Percentiles rank a stretch among this genome's conserved stretches.
Conservation (phyloP, 2,797 vertebrate species). For the Mastacembelus armatus region DNA sequence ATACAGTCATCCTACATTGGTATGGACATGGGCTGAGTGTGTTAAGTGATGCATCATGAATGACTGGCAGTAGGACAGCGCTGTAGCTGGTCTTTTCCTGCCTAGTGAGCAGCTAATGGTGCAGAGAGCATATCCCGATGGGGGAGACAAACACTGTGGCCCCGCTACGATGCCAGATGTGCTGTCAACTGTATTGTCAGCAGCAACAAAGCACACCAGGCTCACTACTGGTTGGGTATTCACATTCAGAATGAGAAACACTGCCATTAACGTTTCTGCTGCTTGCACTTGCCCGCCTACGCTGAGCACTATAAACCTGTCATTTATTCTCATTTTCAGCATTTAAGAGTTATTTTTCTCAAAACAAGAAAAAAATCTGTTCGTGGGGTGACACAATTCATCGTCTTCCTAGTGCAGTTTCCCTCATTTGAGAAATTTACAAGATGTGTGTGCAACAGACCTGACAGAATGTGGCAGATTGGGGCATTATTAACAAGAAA, state of each 20-base stretch:
- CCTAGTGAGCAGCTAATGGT: conserved; percentile 81
- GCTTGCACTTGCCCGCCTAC: conserved; percentile 37
- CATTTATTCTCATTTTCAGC: conserved; percentile 33
- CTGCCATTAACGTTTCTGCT: conserved; percentile 35
- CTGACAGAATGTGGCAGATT: conserved; percentile 7
- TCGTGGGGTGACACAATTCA: conserved; percentile 7
- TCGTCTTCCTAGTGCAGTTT: not conserved
- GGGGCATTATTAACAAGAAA: conserved; percentile 2
- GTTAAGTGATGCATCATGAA: conserved; percentile 64
- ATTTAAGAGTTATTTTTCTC: conserved; percentile 24
- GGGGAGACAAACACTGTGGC: conserved; percentile 68
- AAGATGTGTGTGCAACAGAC: not conserved
- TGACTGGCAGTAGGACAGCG: conserved; percentile 62
- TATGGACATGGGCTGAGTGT: conserved; percentile 17
- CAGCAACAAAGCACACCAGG: conserved; percentile 74
- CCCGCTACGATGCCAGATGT: conserved; percentile 79
- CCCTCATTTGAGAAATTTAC: conserved; percentile 37
- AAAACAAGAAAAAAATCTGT: conserved; percentile 11
- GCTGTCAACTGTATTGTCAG: conserved; percentile 74
- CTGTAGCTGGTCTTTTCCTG: conserved; percentile 71
- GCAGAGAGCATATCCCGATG: conserved; percentile 69
- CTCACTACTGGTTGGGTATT: conserved; percentile 59
- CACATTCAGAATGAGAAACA: conserved; percentile 52
- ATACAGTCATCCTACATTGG: conserved; percentile 15
- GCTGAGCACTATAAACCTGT: conserved; percentile 17